Percentiles rank a stretch among this genome's conserved stretches.
Conservation (phyloP, 2,113 vertebrate genomes). For the Eurystomus gularis region DNA sequence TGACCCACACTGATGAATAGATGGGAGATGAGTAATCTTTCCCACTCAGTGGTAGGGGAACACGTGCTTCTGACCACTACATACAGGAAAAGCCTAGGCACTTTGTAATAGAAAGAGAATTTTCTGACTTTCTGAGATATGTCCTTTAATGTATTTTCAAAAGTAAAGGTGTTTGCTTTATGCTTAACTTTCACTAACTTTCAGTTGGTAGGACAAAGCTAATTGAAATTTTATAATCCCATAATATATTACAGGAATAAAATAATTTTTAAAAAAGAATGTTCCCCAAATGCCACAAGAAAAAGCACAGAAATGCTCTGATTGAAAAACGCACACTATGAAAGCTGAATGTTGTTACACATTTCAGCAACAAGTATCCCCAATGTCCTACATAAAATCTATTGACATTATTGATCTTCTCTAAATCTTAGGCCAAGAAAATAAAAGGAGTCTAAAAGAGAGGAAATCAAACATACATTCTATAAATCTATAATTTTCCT, state of each 20-base stretch:
- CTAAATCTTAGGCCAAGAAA: background rate
- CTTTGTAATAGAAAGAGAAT: background rate
- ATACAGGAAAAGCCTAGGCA: background rate
- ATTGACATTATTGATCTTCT: background rate
- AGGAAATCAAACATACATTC: background rate
- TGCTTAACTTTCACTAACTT: background rate
- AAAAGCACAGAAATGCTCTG: background rate
- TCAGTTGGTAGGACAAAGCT: background rate
- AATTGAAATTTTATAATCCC: background rate
- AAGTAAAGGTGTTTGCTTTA: background rate
- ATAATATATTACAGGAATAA: background rate
- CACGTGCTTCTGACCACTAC: background rate
- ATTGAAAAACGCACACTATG: background rate
- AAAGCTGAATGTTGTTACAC: background rate
- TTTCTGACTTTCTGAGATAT: background rate
- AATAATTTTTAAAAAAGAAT: background rate
- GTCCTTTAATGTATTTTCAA: background rate
- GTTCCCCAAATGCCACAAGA: background rate
- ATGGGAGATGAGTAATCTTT: background rate
- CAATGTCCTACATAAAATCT: background rate
- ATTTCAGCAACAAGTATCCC: background rate
- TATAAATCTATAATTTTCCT: background rate
- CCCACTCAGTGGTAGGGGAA: rapidly evolving
- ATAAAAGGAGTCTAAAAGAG: background rate
- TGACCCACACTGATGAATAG: background rate